A percentile compares a stretch with the other conserved stretches of the same genome.
Evolutionary conservation across 2,113 vertebrate species (phyloP).

Genomic region (Petrocephalus zakoni): DNA sequence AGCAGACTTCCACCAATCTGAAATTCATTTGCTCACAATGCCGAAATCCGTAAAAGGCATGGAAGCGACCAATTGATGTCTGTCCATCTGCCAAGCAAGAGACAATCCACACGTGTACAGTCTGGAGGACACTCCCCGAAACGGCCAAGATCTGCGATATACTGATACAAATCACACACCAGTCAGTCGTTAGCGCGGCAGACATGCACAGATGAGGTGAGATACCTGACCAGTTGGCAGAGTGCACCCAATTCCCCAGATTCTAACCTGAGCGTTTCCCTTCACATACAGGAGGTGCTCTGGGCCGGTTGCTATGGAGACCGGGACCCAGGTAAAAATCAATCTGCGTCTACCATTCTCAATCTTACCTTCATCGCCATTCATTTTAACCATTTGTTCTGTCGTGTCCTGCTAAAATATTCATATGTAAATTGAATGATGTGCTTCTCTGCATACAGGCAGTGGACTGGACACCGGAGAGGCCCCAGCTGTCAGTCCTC

Average conservation of each 20-base stretch:
- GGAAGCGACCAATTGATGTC: background rate
- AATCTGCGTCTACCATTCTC: conserved; percentile 37
- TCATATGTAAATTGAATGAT: background rate
- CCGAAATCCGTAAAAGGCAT: background rate
- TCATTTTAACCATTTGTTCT: conserved; percentile 5
- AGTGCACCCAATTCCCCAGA: background rate
- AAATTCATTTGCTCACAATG: background rate
- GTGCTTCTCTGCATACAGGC: background rate
- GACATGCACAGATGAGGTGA: background rate
- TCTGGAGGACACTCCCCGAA: background rate
- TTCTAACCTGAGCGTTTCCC: background rate
- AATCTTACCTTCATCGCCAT: conserved; percentile 41
- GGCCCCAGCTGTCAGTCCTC: background rate
- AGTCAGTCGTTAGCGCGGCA: background rate
- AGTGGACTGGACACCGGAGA: background rate
- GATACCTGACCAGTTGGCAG: background rate
- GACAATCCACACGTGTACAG: background rate
- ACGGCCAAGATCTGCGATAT: background rate
- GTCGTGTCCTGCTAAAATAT: background rate
- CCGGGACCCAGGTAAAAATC: conserved; percentile 45
- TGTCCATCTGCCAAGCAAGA: background rate
- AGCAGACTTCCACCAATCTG: background rate
- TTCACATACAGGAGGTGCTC: conserved; percentile 35
- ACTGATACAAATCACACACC: background rate
- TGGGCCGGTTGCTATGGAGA: conserved; percentile 57